phyloP scores from a whole-genome alignment of 1,140 invertebrate species.

The Habropoda laboriosa region DNA sequence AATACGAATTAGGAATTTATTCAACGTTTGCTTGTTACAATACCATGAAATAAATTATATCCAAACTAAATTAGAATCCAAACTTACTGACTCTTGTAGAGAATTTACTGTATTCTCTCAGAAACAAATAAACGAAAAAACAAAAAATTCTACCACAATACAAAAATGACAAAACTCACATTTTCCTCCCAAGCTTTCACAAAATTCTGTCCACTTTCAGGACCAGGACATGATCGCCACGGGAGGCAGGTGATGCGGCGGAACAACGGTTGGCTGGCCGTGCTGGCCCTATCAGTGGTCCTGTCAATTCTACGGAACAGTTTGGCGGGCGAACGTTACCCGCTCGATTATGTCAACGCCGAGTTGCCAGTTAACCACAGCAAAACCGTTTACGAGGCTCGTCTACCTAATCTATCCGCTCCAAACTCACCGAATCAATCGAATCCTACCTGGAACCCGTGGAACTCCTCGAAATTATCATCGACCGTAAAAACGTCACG shows the following conservation, averaged over 20 bases:
- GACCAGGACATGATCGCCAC: constrained; percentile 64
- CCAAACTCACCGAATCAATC: neutral
- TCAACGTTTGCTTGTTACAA: too few species aligned
- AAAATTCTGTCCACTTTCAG: constrained; percentile 61
- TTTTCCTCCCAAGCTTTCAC: too few species aligned
- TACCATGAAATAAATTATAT: too few species aligned
- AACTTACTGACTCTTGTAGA: too few species aligned
- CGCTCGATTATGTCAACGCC: neutral
- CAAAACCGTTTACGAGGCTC: neutral
- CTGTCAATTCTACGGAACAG: constrained; percentile 45
- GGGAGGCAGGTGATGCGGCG: constrained; percentile 70
- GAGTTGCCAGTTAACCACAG: neutral
- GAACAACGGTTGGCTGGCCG: constrained; percentile 67
- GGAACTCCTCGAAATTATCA: neutral
- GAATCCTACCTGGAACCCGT: neutral
- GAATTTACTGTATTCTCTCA: too few species aligned
- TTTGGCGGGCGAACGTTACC: constrained; percentile 21
- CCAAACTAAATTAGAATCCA: too few species aligned
- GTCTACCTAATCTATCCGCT: neutral
- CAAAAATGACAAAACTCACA: too few species aligned
- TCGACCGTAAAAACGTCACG: neutral
- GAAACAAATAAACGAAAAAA: neutral
- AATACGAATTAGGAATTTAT: too few species aligned
- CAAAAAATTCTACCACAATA: neutral
- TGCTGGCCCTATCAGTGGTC: constrained; percentile 67